phyloP scores from a whole-genome alignment of 2,797 vertebrate genomes.

The Scyliorhinus canicula region DNA sequence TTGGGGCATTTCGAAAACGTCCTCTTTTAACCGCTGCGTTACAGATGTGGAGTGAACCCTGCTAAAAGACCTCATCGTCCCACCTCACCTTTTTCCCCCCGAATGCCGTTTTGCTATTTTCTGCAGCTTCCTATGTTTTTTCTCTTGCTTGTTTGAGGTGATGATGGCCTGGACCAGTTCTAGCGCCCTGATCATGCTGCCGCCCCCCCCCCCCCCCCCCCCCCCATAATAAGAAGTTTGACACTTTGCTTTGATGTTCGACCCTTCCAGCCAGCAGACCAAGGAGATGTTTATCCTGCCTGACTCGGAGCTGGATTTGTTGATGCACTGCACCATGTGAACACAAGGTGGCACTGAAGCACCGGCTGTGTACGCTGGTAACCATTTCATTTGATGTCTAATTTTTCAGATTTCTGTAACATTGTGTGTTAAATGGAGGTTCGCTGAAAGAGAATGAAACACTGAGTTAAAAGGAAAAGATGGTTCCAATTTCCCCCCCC shows the following conservation, averaged over 20 bases:
- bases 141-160: neutral
- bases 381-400: neutral
- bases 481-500: neutral
- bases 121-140: neutral
- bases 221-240: neutral
- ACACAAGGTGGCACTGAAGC: neutral
- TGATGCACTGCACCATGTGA: neutral
- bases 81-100: too few species aligned
- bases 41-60: neutral
- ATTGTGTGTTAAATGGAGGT: neutral
- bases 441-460: neutral
- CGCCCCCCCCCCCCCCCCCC: too few species aligned
- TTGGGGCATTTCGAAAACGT: neutral
- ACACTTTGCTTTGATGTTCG: neutral
- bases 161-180: neutral
- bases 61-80: neutral
- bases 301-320: neutral
- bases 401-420: neutral
- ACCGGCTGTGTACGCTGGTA: neutral
- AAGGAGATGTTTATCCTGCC: neutral
- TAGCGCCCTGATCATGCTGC: too few species aligned
- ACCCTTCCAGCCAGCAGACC: neutral
- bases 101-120: neutral
- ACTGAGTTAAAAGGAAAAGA: slow-evolving; percentile 5
- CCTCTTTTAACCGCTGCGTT: neutral